phyloP scores from a whole-genome alignment of 2,888 invertebrate species.

The Rhopalosiphum nymphaeae region DNA sequence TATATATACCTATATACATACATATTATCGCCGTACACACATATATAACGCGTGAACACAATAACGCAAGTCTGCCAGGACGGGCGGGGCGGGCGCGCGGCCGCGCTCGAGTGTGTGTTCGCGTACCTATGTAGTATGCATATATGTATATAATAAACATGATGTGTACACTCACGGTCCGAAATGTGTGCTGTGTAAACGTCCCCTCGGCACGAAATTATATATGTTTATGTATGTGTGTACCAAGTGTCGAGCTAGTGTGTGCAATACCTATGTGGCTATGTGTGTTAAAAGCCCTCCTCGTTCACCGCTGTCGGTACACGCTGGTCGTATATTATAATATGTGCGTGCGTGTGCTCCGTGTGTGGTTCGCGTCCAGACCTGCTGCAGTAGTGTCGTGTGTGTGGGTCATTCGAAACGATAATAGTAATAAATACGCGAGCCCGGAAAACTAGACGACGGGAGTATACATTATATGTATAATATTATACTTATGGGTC shows the following conservation, averaged over 20 bases:
- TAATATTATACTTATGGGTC: neutral
- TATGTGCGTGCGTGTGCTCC: neutral
- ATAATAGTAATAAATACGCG: neutral
- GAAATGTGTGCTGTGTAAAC: constrained; percentile 20
- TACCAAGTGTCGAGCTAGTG: neutral
- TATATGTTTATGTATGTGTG: neutral
- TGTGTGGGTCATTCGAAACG: neutral
- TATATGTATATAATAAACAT: neutral
- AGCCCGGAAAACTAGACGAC: neutral
- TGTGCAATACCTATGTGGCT: neutral
- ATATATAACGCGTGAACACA: neutral
- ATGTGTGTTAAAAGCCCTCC: constrained; percentile 44
- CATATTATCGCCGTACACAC: neutral
- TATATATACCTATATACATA: neutral
- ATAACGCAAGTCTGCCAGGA: neutral
- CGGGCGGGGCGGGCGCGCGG: neutral
- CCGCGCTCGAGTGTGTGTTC: neutral
- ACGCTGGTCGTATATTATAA: neutral
- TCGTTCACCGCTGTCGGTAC: neutral
- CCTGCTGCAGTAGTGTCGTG: neutral
- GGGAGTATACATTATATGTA: neutral
- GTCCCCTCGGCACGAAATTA: constrained; percentile 38
- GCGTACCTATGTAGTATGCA: neutral
- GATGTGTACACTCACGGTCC: constrained; percentile 39
- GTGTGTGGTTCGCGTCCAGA: constrained; percentile 32